These are phyloP conservation scores for Schizothorax lantsangensis DNA, from an alignment of 2,797 vertebrate species.

Conservation along the genomic window DNA sequence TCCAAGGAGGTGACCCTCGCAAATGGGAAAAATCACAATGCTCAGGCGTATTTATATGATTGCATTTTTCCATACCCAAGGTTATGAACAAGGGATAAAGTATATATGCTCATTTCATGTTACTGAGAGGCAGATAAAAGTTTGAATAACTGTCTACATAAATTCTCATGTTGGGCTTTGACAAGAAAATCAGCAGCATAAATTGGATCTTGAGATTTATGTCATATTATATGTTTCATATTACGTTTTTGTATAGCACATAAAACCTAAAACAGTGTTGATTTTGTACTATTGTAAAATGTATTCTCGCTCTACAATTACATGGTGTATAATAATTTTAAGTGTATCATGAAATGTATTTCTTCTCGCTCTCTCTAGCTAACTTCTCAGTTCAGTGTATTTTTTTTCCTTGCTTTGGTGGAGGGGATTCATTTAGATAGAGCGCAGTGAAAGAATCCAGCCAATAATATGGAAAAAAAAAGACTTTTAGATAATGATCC, in stretches of 20 bases:
- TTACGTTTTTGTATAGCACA: background rate
- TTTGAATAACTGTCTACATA: slow-evolving; percentile 22
- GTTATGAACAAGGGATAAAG: slow-evolving; percentile 28
- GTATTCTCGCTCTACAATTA: slow-evolving; percentile 32
- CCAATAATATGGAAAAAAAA: slow-evolving; percentile 68
- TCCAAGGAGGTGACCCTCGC: slow-evolving; percentile 19
- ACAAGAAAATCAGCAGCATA: slow-evolving; percentile 38
- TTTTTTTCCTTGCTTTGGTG: slow-evolving; percentile 77
- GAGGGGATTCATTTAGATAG: slow-evolving; percentile 79
- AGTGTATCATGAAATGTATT: slow-evolving; percentile 49
- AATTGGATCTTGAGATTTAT: slow-evolving; percentile 21
- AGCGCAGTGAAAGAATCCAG: slow-evolving; percentile 73
- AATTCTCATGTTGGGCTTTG: slow-evolving; percentile 2
- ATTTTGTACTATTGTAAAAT: slow-evolving; percentile 48
- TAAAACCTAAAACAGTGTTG: background rate
- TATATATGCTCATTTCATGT: background rate
- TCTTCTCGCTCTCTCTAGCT: slow-evolving; percentile 30
- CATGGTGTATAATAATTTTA: background rate
- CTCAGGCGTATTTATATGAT: slow-evolving; percentile 32
- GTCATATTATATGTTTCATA: background rate
- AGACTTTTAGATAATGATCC: slow-evolving; percentile 81
- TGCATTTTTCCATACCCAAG: slow-evolving; percentile 32
- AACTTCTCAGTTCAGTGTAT: slow-evolving; percentile 63
- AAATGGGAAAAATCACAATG: slow-evolving; percentile 35
- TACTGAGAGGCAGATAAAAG: slow-evolving; percentile 2